Base-by-base conservation (phyloP, 2,888 invertebrate genomes). In the Pemphredon lugubris region DNA sequence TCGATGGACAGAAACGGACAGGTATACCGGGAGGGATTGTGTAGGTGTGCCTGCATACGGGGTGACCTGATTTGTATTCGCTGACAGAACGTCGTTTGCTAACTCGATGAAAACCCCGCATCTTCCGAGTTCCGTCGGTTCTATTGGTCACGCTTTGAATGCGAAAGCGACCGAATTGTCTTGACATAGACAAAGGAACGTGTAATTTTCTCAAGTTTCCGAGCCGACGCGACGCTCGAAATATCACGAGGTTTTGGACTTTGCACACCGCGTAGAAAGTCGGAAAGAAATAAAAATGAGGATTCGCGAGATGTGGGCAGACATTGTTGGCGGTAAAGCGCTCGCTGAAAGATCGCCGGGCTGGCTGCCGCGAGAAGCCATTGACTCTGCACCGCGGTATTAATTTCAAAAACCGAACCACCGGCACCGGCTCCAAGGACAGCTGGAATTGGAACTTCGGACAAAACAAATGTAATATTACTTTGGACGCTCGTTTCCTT, bases 71-170 rank as follows among this genome's bases (percentile, higher is more conserved):
- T 81, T 81, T 79, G 81, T 81, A 81, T 81, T 82, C 77, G 71
- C 71, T 60, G 67, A 67, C 68, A 40, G 75, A 74, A 71, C 74
- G 70, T 64, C 77, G 75, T 75, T 76, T 51, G 79, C 75, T 82
- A 82, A 82, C 80, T 82, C 81, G 72, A 82, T 81, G 82, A 77
- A 82, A 81, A 81, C 74, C 74, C n/a, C 77, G 76, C 78, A 75
- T 81, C 77, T 80, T 77, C 69, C 70, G 63, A 73, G 76, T 70
- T 68, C 61, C 61, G 61, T 51, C 61, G 70, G 47, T 47, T 65
- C 67, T 45, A 70, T 65, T 55, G 75, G 66, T 58, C 75, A 44
- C 64, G 78, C 70, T 73, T 67, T 65, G 75, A 78, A 78, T 78
- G 64, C 75, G 44, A 67, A 67, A 67, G 73, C 60, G 72, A 51